These are phyloP conservation scores for Apamea sordens DNA, from an alignment of 2,888 invertebrate genomes.

Conservation along the genomic window DNA sequence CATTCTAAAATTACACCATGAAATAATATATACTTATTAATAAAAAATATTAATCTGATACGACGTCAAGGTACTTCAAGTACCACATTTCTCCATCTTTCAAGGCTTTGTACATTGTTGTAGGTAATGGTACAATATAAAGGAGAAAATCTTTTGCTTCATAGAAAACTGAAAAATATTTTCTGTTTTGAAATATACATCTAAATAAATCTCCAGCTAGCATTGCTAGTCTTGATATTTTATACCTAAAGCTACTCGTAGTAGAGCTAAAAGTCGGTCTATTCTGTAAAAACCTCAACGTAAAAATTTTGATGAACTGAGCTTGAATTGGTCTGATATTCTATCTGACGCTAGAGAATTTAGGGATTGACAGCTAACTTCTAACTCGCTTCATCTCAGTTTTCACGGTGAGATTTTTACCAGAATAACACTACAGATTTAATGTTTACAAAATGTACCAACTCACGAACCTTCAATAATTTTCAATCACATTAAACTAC, in stretches of 20 bases:
- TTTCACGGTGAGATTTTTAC: neutral
- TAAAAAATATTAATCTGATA: slow-evolving; percentile 18
- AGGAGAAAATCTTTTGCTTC: neutral
- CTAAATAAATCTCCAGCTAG: neutral
- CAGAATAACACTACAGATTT: neutral
- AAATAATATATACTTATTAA: slow-evolving; percentile 12
- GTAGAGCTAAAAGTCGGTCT: neutral
- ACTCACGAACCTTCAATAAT: neutral
- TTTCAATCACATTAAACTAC: neutral
- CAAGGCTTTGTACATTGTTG: slow-evolving; percentile 25
- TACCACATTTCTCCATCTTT: slow-evolving; percentile 35
- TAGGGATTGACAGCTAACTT: neutral
- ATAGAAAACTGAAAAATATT: neutral
- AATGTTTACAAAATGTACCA: neutral
- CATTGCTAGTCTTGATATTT: neutral
- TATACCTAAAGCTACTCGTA: neutral
- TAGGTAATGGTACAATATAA: neutral
- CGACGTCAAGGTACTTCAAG: slow-evolving; percentile 18
- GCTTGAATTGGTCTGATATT: neutral
- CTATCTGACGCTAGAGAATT: neutral
- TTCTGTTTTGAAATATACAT: neutral
- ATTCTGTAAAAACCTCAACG: neutral
- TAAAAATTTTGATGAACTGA: neutral
- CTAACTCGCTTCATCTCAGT: neutral
- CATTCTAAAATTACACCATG: slow-evolving; percentile 15